A percentile compares a stretch with the other conserved stretches of the same genome.
phyloP scores from a whole-genome alignment of 2,797 vertebrate species.

The Danio kyathit region DNA sequence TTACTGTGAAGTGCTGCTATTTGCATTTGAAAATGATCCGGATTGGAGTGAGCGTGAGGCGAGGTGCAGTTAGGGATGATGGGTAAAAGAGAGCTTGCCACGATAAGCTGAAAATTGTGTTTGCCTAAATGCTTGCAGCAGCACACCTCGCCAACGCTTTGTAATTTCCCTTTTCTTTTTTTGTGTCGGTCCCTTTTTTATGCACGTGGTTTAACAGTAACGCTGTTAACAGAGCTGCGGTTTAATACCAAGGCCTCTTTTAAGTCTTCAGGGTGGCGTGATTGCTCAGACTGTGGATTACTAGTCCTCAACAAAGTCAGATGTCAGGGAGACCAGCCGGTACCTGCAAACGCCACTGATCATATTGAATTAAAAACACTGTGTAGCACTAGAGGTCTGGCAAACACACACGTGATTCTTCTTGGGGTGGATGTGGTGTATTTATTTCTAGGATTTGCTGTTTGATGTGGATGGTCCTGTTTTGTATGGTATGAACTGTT shows the following conservation, averaged over 20 bases:
- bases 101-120: conserved; percentile 68
- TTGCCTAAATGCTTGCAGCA: conserved; percentile 67
- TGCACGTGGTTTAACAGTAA: conserved; percentile 54
- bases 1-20: conserved; percentile 68
- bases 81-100: conserved; percentile 63
- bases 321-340: conserved; percentile 50
- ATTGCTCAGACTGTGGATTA: conserved; percentile 58
- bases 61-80: conserved; percentile 66
- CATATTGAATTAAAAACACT: conserved; percentile 45
- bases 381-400: not conserved
- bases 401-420: not conserved
- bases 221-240: conserved; percentile 49
- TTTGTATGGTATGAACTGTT: not conserved
- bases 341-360: conserved; percentile 44
- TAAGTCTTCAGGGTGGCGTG: conserved; percentile 56
- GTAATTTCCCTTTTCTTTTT: conserved; percentile 63
- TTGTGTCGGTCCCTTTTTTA: conserved; percentile 37
- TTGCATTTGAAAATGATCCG: conserved; percentile 71
- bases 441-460: conserved; percentile 1
- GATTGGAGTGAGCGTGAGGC: conserved; percentile 65
- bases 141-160: conserved; percentile 63
- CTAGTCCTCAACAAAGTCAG: conserved; percentile 56
- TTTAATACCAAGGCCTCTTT: conserved; percentile 60
- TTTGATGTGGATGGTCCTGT: conserved; percentile 25
- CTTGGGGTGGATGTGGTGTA: not conserved